These are phyloP conservation scores for Sclerurus mexicanus DNA, from an alignment of 2,113 vertebrate genomes.

Conservation along the genomic window DNA sequence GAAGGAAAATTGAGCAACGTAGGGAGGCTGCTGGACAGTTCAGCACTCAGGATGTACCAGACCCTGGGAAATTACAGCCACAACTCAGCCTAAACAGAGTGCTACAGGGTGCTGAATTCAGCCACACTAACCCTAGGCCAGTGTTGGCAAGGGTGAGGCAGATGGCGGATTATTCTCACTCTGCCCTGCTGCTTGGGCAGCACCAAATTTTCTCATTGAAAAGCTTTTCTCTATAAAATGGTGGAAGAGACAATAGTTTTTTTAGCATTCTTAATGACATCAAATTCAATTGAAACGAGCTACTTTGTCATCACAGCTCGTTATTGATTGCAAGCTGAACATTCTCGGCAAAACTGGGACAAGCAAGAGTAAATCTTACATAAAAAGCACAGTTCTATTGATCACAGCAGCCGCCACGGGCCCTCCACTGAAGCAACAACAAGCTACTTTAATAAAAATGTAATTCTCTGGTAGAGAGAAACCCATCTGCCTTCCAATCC, in stretches of 20 bases:
- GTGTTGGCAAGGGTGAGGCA: not conserved
- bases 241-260: not conserved
- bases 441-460: constrained; percentile 56
- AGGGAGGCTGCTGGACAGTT: not conserved
- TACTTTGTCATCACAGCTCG: constrained; percentile 43
- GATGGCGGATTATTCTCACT: not conserved
- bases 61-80: not conserved
- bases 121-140: not conserved
- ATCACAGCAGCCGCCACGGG: constrained; percentile 35
- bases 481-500: constrained; percentile 5
- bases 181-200: not conserved
- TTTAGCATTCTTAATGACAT: constrained; percentile 53
- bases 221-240: not conserved
- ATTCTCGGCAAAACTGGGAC: constrained; percentile 35
- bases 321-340: constrained; percentile 58
- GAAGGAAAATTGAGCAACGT: not conserved
- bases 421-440: constrained; percentile 28
- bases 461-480: constrained; percentile 48
- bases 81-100: not conserved
- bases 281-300: constrained; percentile 50
- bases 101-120: not conserved
- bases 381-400: constrained; percentile 52
- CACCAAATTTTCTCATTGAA: constrained; percentile 1
- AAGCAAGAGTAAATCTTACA: constrained; percentile 61
- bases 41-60: not conserved